Evolutionary conservation across 2,888 invertebrate species (phyloP).

Genomic region (Xestia xanthographa): DNA sequence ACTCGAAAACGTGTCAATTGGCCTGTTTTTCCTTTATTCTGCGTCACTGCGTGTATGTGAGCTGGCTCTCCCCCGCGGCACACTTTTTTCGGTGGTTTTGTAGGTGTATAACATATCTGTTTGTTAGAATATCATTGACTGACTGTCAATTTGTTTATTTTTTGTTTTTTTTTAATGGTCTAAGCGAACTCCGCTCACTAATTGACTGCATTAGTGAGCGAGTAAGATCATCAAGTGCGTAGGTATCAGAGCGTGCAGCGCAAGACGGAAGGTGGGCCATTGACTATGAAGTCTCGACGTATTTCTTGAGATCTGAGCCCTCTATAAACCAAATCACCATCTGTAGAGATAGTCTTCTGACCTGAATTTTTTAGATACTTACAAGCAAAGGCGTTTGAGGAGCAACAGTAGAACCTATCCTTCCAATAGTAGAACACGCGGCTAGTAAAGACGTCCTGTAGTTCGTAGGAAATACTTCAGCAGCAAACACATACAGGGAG

Average conservation of each 20-base stretch:
- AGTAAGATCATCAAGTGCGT: neutral
- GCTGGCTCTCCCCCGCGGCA: no score
- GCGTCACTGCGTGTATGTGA: no score
- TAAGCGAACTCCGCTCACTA: neutral
- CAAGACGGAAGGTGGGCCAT: neutral
- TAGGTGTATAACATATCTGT: no score
- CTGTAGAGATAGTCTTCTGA: neutral
- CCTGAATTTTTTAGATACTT: conserved; percentile 67
- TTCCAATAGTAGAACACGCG: conserved; percentile 92
- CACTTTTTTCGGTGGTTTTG: no score
- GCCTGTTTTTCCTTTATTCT: no score
- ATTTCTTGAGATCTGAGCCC: neutral
- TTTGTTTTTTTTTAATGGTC: no score
- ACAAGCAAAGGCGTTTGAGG: conserved; percentile 93
- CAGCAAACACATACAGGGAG: conserved; percentile 92
- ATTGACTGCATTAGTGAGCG: no score
- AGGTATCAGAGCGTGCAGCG: neutral
- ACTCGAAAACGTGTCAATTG: no score
- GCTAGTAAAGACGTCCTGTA: conserved; percentile 92
- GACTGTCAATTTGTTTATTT: no score
- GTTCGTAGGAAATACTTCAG: conserved; percentile 93
- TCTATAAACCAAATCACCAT: neutral
- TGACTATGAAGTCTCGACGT: neutral
- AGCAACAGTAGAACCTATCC: conserved; percentile 92
- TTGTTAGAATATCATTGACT: no score